phyloP scores from a whole-genome alignment of 2,888 invertebrate species.

The Papilio gigon region DNA sequence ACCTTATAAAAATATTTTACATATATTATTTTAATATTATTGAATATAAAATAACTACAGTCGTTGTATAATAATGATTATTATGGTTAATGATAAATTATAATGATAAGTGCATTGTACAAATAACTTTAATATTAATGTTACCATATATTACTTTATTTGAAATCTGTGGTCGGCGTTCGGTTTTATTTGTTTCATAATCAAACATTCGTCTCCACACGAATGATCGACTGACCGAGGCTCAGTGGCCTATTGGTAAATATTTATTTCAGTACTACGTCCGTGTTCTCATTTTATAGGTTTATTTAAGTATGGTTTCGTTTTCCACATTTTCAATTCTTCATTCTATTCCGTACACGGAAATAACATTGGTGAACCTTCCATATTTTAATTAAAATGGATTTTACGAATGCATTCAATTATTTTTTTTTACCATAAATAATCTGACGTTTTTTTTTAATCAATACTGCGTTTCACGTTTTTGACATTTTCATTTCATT shows the following conservation, averaged over 20 bases:
- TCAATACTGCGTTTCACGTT: neutral
- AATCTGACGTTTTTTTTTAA: neutral
- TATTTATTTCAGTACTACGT: neutral
- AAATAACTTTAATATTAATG: neutral
- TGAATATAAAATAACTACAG: neutral
- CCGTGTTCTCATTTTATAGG: neutral
- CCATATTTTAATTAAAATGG: neutral
- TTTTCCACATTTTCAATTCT: slow-evolving; percentile 1
- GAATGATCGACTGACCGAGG: neutral
- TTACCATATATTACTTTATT: neutral
- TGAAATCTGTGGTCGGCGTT: neutral
- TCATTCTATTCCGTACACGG: neutral
- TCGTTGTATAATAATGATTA: neutral
- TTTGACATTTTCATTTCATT: too few species aligned
- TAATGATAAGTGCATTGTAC: neutral
- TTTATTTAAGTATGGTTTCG: neutral
- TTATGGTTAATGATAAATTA: neutral
- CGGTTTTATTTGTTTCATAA: slow-evolving; percentile 8
- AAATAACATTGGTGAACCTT: neutral
- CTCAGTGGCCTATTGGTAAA: neutral
- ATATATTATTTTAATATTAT: neutral
- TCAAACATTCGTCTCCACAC: slow-evolving; percentile 6
- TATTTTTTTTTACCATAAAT: too few species aligned
- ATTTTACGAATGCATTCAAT: too few species aligned
- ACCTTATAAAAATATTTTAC: too few species aligned